Conservation (phyloP, 1,140 invertebrate species). For the Drosophila nigrodunni region DNA sequence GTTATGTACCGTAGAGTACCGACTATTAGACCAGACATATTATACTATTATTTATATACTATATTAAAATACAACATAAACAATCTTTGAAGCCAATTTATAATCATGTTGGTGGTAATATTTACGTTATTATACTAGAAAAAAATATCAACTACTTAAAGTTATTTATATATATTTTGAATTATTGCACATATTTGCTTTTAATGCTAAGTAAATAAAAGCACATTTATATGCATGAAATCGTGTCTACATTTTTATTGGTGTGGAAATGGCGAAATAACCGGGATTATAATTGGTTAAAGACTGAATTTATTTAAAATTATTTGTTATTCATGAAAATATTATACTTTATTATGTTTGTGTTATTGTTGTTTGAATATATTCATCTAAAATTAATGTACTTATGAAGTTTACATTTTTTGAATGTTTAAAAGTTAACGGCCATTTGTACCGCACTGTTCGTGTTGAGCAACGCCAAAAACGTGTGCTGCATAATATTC, state of each 20-base stretch:
- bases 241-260: neutral
- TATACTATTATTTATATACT: neutral
- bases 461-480: no score
- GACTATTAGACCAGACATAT: neutral
- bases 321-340: no score
- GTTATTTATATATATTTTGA: neutral
- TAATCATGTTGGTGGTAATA: neutral
- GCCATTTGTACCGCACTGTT: no score
- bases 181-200: constrained; percentile 16
- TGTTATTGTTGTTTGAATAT: no score
- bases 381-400: no score
- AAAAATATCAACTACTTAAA: neutral
- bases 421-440: no score
- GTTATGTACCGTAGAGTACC: neutral
- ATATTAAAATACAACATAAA: neutral
- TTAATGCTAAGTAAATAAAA: constrained; percentile 8
- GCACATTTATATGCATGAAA: constrained; percentile 10
- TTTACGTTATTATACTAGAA: neutral
- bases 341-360: no score
- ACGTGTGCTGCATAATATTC: no score
- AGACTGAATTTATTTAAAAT: no score
- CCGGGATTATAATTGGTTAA: no score
- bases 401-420: no score
- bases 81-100: neutral
- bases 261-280: no score